phyloP scores from a whole-genome alignment of 2,797 vertebrate species.

The Mus spretus region DNA sequence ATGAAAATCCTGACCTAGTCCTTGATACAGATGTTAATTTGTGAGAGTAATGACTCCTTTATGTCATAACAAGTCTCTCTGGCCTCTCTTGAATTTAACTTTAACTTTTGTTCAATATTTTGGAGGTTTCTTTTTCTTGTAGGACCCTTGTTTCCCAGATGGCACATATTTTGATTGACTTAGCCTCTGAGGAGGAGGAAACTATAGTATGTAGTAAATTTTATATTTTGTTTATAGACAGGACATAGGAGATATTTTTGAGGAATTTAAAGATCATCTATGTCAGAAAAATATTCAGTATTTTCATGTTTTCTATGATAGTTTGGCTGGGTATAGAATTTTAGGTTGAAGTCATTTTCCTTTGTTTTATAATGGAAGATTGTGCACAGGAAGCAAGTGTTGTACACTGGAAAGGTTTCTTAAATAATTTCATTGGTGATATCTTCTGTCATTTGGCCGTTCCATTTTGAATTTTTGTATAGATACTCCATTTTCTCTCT shows the following conservation, averaged over 20 bases:
- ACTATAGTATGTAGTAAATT: not conserved
- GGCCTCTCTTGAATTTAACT: not conserved
- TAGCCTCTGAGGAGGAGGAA: not conserved
- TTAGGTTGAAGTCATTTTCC: slow-evolving; percentile 72
- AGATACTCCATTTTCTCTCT: not conserved
- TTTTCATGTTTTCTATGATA: slow-evolving; percentile 74
- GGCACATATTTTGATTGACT: slow-evolving; percentile 52
- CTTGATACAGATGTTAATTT: slow-evolving; percentile 23
- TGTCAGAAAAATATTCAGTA: slow-evolving; percentile 27
- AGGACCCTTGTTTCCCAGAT: slow-evolving; percentile 36
- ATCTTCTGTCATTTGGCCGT: not conserved
- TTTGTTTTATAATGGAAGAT: not conserved
- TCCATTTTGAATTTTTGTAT: slow-evolving; percentile 25
- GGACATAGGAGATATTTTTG: not conserved
- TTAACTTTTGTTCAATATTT: slow-evolving; percentile 15
- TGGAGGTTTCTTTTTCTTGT: slow-evolving; percentile 3
- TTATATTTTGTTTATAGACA: slow-evolving; percentile 18
- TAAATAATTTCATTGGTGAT: slow-evolving; percentile 61
- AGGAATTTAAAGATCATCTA: slow-evolving; percentile 3
- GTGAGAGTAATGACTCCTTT: not conserved
- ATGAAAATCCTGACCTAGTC: slow-evolving; percentile 8
- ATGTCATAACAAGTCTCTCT: not conserved
- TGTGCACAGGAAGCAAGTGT: not conserved
- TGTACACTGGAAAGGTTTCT: not conserved
- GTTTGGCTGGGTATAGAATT: slow-evolving; percentile 85